A percentile compares a stretch with the other conserved stretches of the same genome.
Evolutionary conservation across 2,113 vertebrate genomes (phyloP).

Genomic region (Melanerpes formicivorus): DNA sequence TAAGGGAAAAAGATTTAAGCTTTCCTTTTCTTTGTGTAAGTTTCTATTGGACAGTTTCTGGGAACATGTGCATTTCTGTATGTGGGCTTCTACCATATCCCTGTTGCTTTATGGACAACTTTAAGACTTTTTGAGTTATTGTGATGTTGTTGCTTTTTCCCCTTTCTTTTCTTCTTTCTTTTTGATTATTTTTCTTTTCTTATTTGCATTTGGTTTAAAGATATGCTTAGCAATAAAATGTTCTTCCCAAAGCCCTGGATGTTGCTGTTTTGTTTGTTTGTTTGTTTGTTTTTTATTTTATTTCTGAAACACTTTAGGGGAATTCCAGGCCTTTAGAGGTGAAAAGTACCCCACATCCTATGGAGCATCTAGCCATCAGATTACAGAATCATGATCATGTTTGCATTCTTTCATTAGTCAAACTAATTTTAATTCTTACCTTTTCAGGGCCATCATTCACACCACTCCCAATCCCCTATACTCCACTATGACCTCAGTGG

Average conservation of each 20-base stretch:
- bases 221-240: slow-evolving; percentile 98
- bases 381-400: background rate
- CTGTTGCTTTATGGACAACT: slow-evolving; percentile 82
- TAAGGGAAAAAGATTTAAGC: slow-evolving; percentile 54
- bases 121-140: slow-evolving; percentile 81
- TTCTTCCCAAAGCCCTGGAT: slow-evolving; percentile 89
- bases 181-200: slow-evolving; percentile 75
- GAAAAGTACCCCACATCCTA: background rate
- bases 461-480: background rate
- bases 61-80: slow-evolving; percentile 83
- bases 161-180: slow-evolving; percentile 54
- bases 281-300: slow-evolving; percentile 22
- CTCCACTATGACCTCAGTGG: background rate
- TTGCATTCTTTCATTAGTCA: background rate
- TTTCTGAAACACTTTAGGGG: slow-evolving; percentile 44
- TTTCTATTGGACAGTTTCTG: slow-evolving; percentile 81
- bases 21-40: slow-evolving; percentile 81
- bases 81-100: slow-evolving; percentile 80
- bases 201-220: slow-evolving; percentile 89
- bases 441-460: background rate
- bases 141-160: slow-evolving; percentile 83
- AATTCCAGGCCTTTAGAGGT: background rate
- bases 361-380: background rate
- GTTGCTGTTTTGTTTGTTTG: slow-evolving; percentile 24
- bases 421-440: background rate